phyloP scores from a whole-genome alignment of 2,888 invertebrate species.

The Megastigmus dorsalis region DNA sequence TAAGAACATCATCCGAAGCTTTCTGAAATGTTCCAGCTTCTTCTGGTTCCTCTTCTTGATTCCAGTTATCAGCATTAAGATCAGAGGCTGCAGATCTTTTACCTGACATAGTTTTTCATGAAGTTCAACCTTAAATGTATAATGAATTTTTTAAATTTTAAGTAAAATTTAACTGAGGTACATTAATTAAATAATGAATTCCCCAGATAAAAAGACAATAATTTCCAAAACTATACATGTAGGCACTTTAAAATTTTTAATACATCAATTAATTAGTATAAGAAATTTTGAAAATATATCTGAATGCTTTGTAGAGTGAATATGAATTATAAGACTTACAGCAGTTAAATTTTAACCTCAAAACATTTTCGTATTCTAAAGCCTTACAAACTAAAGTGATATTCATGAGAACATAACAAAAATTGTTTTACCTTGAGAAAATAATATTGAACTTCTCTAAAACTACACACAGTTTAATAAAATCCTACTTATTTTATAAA shows the following conservation, averaged over 20 bases:
- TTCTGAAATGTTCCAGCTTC: slow-evolving; percentile 85
- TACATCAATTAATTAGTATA: background rate
- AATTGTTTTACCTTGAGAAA: background rate
- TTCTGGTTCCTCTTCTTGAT: slow-evolving; percentile 84
- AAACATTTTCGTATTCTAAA: background rate
- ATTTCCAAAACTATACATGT: no score
- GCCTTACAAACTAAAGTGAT: no score
- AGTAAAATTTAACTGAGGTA: no score
- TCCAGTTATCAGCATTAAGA: slow-evolving; percentile 91
- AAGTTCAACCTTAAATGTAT: slow-evolving; percentile 30
- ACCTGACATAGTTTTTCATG: slow-evolving; percentile 77
- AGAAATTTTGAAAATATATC: no score
- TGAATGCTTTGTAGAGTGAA: no score
- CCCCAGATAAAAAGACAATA: no score
- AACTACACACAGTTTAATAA: background rate
- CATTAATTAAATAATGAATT: background rate
- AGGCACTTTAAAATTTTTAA: no score
- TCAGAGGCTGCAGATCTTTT: slow-evolving; percentile 86
- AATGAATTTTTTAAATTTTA: no score
- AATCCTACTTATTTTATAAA: no score
- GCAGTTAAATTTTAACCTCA: background rate
- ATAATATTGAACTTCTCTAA: background rate
- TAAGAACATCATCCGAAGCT: slow-evolving; percentile 81
- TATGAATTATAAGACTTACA: background rate
- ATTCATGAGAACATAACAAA: no score